Evolutionary conservation across 2,113 vertebrate species (phyloP).

Genomic region (Drymodes brunneopygia): DNA sequence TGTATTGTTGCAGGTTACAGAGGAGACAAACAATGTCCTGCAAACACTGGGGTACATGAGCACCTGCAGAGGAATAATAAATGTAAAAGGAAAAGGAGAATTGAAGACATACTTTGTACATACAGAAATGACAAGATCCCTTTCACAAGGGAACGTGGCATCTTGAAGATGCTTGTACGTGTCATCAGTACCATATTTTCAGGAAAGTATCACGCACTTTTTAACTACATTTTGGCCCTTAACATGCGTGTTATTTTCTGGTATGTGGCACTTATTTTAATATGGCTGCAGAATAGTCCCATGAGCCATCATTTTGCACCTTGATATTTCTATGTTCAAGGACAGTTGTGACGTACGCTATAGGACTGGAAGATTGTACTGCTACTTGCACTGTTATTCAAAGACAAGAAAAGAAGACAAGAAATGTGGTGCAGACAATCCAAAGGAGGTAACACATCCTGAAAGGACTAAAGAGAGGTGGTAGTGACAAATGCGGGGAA

Average conservation of each 20-base stretch:
- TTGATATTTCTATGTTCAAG: conserved; percentile 56
- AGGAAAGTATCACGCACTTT: conserved; percentile 62
- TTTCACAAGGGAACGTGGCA: conserved; percentile 85
- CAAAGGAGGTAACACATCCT: neutral
- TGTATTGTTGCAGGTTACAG: conserved; percentile 77
- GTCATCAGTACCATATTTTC: conserved; percentile 40
- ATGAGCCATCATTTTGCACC: conserved; percentile 61
- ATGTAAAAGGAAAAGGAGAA: conserved; percentile 97
- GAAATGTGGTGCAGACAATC: too few relatives aligned
- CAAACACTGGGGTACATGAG: conserved; percentile 90
- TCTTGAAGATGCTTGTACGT: conserved; percentile 57
- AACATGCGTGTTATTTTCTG: conserved; percentile 64
- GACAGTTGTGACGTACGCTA: conserved; percentile 12
- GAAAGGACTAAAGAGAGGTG: neutral
- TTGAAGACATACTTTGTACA: conserved; percentile 95
- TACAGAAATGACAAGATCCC: conserved; percentile 92
- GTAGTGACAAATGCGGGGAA: conserved; percentile 15
- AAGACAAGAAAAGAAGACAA: conserved; percentile 22
- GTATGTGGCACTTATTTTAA: conserved; percentile 66
- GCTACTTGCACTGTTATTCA: conserved; percentile 67
- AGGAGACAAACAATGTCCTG: conserved; percentile 88
- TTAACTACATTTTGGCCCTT: conserved; percentile 58
- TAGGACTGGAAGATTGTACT: conserved; percentile 51
- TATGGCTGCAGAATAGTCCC: conserved; percentile 64
- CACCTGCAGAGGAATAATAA: conserved; percentile 93